Base-by-base conservation (phyloP, 2,888 invertebrate species). In the Nemoura dubitans region DNA sequence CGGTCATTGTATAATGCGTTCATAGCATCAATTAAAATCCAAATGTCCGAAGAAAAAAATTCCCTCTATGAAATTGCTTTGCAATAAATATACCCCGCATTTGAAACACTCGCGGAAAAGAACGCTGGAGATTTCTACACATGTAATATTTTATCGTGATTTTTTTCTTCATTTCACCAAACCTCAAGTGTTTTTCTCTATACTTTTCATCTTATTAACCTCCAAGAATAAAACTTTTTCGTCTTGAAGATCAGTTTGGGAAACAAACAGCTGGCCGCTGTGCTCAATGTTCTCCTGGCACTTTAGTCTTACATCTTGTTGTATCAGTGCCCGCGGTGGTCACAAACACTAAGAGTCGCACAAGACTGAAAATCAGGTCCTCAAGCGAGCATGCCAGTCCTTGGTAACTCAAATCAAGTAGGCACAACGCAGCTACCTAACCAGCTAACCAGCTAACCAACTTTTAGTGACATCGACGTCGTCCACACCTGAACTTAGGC, bases 141-240 rank as follows among this genome's bases (percentile, higher is more conserved):
- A 87, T 87, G 81, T 86, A 78, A 78, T 28, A 78, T 78, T 78
- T 78, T 78, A 78, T 28, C 28, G 78, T 27, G 26, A 27, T 78
- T 78, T 78, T 78, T 78, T 78, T 26, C 81, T n/a, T 27, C 84
- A 26, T 76, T 76, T 76, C 26, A 43, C 59, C 59, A 28, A 36
- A 81, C 81, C 84, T 28, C 76, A 84, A 76, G 76, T 76, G 28
- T 28, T 59, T 84, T 84, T 84, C 81, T 81, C 25, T 78, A 36
- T 28, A 28, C 78, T 87, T 85, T 86, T 59, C 59, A 59, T 59
- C 85, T 78, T 80, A 78, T 43, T 86, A 86, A 85, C 86, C 84
- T 87, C 88, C 86, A 86, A 87, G 88, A 88, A 88, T 87, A 88
- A 87, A 88, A 88, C 87, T 87, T 88, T 86, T 88, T 86, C 88